Evolutionary conservation across 2,888 invertebrate species (phyloP).

Genomic region (Rhagophthalmus giganteus): DNA sequence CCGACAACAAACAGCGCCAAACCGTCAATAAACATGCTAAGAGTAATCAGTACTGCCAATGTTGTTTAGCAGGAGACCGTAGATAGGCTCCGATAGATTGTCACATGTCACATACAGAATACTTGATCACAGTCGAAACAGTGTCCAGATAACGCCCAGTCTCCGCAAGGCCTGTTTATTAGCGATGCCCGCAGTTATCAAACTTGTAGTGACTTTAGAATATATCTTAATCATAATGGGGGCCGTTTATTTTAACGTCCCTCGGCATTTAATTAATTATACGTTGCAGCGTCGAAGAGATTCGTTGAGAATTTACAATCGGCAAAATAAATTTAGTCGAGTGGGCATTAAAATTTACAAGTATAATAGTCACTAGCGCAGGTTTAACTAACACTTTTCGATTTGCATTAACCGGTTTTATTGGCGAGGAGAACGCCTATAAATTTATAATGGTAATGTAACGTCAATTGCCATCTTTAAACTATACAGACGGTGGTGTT

Average conservation of each 20-base stretch:
- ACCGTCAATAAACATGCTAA: constrained; percentile 21
- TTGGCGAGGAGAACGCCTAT: too few species aligned
- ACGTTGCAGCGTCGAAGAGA: too few species aligned
- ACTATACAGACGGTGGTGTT: too few species aligned
- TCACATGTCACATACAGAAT: constrained; percentile 25
- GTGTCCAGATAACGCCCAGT: constrained; percentile 27
- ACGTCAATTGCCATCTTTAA: too few species aligned
- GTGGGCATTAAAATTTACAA: not conserved
- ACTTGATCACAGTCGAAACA: constrained; percentile 19
- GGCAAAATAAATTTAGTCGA: not conserved
- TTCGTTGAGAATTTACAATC: not conserved
- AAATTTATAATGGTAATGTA: too few species aligned
- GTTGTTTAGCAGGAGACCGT: constrained; percentile 21
- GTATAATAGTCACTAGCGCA: not conserved
- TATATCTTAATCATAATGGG: too few species aligned
- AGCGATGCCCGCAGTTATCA: constrained; percentile 5
- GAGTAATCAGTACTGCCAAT: constrained; percentile 23
- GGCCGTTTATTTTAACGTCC: too few species aligned
- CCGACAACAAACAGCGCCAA: constrained; percentile 17
- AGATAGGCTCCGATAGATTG: constrained; percentile 27
- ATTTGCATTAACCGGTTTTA: too few species aligned
- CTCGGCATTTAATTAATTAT: too few species aligned
- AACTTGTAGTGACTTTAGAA: too few species aligned
- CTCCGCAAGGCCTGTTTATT: constrained; percentile 14
- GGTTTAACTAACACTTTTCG: too few species aligned